Evolutionary conservation across 2,888 invertebrate species (phyloP).

Genomic region (Emesis furor): DNA sequence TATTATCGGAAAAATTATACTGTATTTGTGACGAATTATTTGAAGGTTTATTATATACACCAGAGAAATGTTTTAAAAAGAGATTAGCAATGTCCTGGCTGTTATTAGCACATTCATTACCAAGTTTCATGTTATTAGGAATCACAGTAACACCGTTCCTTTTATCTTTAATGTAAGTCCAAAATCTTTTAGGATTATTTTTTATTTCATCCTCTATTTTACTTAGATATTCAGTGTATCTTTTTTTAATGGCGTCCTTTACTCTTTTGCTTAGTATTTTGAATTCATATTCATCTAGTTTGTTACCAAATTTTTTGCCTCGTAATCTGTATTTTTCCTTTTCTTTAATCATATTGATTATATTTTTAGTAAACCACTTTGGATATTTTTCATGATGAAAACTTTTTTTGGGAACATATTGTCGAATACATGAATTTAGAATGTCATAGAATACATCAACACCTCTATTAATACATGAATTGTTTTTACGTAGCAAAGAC

Average conservation of each 20-base stretch:
- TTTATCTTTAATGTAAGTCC: not conserved
- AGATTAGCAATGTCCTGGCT: not conserved
- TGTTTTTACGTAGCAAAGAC: not conserved
- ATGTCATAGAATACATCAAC: not conserved
- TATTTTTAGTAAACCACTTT: constrained; percentile 1
- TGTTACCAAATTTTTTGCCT: not conserved
- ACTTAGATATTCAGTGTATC: not conserved
- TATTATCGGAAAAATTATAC: not conserved
- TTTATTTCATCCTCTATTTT: not conserved
- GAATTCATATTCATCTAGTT: not conserved
- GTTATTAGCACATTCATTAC: not conserved
- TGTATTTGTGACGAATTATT: not conserved
- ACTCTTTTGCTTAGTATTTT: not conserved
- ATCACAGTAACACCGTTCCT: not conserved
- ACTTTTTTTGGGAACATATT: not conserved
- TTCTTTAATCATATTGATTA: not conserved
- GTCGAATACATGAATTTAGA: not conserved
- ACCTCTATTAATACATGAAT: not conserved
- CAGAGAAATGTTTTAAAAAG: not conserved
- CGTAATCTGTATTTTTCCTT: not conserved
- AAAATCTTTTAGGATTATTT: constrained; percentile 2
- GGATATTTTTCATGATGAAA: not conserved
- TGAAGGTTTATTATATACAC: not conserved
- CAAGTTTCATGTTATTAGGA: not conserved
- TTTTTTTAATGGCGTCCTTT: not conserved